phyloP scores from a whole-genome alignment of 1,140 invertebrate species.

The Vanessa atalanta region DNA sequence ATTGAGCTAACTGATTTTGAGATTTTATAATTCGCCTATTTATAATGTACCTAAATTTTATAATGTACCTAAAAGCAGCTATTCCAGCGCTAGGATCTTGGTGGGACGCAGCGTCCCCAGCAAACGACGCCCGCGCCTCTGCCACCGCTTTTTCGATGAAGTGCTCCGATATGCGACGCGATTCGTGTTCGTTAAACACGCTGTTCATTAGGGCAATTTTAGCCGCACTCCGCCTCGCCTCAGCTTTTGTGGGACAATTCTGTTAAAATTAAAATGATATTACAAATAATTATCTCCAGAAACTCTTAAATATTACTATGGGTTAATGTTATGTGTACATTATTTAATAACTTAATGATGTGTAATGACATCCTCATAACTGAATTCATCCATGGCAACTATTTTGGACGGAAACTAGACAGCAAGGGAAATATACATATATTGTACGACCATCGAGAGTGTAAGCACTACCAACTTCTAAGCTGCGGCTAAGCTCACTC shows the following conservation, averaged over 20 bases:
- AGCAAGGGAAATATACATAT: no score
- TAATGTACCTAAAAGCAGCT: conserved; percentile 89
- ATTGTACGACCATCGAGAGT: no score
- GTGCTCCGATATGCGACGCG: conserved; percentile 94
- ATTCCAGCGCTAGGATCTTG: conserved; percentile 92
- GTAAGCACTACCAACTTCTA: no score
- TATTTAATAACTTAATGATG: no score
- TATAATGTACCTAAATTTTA: not conserved
- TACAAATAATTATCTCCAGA: not conserved
- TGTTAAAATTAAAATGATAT: conserved; percentile 62
- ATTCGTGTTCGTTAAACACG: conserved; percentile 97
- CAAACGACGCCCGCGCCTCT: conserved; percentile 89
- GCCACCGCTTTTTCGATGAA: conserved; percentile 96
- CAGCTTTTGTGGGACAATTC: conserved; percentile 97
- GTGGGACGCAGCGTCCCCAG: conserved; percentile 85
- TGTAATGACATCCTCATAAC: no score
- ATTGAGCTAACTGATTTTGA: not conserved
- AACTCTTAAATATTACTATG: no score
- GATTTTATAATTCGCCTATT: not conserved
- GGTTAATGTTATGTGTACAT: no score
- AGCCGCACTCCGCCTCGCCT: conserved; percentile 94
- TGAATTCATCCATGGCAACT: no score
- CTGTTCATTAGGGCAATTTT: conserved; percentile 98
- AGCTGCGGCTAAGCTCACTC: no score
- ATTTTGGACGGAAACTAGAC: no score